phyloP scores from a whole-genome alignment of 2,888 invertebrate species.

The Drosophila parthenogenetica region DNA sequence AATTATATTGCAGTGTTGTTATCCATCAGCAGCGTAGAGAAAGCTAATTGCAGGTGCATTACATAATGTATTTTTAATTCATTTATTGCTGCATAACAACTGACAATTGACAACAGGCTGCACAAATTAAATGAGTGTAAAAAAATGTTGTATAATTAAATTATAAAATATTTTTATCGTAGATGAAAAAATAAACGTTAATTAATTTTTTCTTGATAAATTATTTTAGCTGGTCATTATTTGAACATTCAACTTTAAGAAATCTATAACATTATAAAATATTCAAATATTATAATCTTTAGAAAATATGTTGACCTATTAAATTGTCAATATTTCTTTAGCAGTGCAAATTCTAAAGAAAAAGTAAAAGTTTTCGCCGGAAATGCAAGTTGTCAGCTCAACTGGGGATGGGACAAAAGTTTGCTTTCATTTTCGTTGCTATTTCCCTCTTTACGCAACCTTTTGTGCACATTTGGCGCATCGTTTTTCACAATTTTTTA shows the following conservation, averaged over 20 bases:
- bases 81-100: conserved; percentile 9
- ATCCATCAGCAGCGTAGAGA: conserved; percentile 3
- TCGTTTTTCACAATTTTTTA: conserved; percentile 62
- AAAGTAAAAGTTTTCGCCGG: conserved; percentile 36
- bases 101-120: conserved; percentile 8
- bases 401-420: conserved; percentile 64
- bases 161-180: background rate
- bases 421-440: conserved; percentile 25
- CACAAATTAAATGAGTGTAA: background rate
- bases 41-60: conserved; percentile 23
- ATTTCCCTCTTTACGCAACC: conserved; percentile 26
- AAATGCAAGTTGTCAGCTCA: conserved; percentile 47
- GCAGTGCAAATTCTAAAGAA: background rate
- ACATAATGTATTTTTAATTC: conserved; percentile 22
- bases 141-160: background rate
- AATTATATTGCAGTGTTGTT: conserved; percentile 9
- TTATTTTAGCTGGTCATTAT: no score
- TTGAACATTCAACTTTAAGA: no score
- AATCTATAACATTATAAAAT: no score
- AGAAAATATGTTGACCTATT: no score
- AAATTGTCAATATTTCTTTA: background rate
- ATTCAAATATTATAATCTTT: no score
- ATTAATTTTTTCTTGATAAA: no score
- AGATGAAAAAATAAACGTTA: no score
- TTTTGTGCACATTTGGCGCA: conserved; percentile 56